These are phyloP conservation scores for Phoeniculus purpureus DNA, from an alignment of 2,797 vertebrate species.

Conservation along the genomic window DNA sequence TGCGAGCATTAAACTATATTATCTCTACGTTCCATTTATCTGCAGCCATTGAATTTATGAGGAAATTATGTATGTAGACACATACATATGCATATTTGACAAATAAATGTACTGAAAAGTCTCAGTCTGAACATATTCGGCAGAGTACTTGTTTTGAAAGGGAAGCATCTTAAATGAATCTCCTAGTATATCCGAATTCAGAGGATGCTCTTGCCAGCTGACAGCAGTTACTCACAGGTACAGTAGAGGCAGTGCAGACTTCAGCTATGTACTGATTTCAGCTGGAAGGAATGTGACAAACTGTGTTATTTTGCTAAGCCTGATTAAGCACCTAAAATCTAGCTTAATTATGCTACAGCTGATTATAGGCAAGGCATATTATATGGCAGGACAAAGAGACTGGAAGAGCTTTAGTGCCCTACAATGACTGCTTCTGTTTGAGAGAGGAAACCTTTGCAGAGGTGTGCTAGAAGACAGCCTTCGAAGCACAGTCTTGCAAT, in stretches of 20 bases:
- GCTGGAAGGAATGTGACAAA: conserved; percentile 52
- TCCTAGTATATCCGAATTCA: conserved; percentile 40
- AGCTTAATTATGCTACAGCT: conserved; percentile 53
- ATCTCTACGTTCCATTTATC: conserved; percentile 43
- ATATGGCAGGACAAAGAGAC: conserved; percentile 2
- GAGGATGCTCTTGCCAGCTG: conserved; percentile 44
- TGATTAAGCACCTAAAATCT: conserved; percentile 59
- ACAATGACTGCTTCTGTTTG: background rate
- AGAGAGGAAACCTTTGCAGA: background rate
- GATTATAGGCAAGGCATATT: background rate
- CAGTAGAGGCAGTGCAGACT: conserved; percentile 64
- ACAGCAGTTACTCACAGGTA: conserved; percentile 63
- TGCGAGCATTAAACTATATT: conserved; percentile 22
- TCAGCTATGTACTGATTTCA: conserved; percentile 53
- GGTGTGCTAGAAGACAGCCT: background rate
- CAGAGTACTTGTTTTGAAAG: conserved; percentile 41
- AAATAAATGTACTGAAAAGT: conserved; percentile 48
- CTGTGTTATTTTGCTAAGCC: conserved; percentile 35
- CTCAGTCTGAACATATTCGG: conserved; percentile 15
- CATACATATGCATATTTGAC: conserved; percentile 54
- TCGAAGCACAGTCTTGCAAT: background rate
- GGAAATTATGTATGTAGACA: conserved; percentile 51
- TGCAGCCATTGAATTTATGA: conserved; percentile 21
- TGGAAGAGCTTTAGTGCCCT: background rate
- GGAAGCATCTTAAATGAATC: conserved; percentile 34